These are phyloP conservation scores for Drosophila antonietae DNA, from an alignment of 2,888 invertebrate species.

Conservation along the genomic window DNA sequence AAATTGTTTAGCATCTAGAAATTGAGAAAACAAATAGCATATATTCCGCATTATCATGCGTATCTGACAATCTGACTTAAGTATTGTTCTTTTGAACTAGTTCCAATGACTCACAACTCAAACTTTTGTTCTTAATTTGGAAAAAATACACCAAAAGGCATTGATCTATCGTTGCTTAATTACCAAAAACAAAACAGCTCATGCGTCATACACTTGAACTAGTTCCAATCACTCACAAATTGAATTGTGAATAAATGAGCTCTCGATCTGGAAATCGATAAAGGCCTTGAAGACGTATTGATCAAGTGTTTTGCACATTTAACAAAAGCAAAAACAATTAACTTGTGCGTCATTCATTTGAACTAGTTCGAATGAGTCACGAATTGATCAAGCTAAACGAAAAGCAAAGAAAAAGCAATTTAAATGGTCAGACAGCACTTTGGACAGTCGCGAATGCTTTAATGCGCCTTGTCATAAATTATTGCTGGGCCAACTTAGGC, in stretches of 20 bases:
- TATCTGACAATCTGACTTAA: not conserved
- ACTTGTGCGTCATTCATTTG: constrained; percentile 3
- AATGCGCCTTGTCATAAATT: constrained; percentile 55
- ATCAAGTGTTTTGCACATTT: constrained; percentile 3
- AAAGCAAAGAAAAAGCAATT: constrained; percentile 5
- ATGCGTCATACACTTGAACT: constrained; percentile 1
- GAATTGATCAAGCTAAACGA: constrained; percentile 1
- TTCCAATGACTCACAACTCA: not conserved
- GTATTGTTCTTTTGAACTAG: not conserved
- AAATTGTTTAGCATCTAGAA: too few species aligned
- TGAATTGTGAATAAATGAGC: not conserved
- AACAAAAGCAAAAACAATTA: not conserved
- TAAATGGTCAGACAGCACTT: constrained; percentile 20
- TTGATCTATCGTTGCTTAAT: not conserved
- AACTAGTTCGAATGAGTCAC: constrained; percentile 13
- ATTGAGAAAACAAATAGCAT: not conserved
- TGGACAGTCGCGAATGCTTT: constrained; percentile 40
- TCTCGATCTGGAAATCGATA: constrained; percentile 1
- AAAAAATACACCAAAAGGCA: not conserved
- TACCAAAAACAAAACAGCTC: not conserved
- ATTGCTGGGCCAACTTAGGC: constrained; percentile 52
- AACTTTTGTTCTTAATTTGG: not conserved
- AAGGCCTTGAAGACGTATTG: not conserved
- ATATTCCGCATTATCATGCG: not conserved
- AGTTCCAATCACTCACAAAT: constrained; percentile 21